Percentiles rank a stretch among this genome's conserved stretches.
These are phyloP conservation scores for Lucilia cuprina DNA, from an alignment of 1,140 invertebrate species.

Conservation along the genomic window DNA sequence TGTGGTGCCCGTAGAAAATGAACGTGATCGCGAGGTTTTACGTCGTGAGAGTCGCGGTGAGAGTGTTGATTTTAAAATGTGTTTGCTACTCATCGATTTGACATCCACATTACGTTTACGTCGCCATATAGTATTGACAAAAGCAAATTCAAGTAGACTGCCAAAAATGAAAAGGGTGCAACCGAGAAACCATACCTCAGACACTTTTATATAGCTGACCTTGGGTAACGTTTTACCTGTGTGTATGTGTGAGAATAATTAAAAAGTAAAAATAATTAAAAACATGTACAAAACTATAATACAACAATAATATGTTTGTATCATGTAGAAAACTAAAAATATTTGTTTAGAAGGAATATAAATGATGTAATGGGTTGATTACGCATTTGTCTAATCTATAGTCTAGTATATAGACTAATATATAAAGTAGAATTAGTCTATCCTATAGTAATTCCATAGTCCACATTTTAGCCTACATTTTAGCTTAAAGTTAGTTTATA, in stretches of 20 bases:
- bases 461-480: no score
- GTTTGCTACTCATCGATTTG: slow-evolving; percentile 83
- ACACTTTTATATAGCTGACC: slow-evolving; percentile 90
- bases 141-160: slow-evolving; percentile 87
- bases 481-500: no score
- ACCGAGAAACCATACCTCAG: slow-evolving; percentile 88
- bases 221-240: slow-evolving; percentile 81
- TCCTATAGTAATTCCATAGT: no score
- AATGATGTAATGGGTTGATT: no score
- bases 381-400: no score
- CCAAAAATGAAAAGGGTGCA: slow-evolving; percentile 86
- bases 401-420: no score
- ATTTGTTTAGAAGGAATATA: not conserved
- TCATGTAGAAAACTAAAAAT: no score
- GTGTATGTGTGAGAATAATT: not conserved
- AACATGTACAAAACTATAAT: no score
- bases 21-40: slow-evolving; percentile 71
- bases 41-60: slow-evolving; percentile 77
- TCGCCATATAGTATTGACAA: slow-evolving; percentile 87
- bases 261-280: not conserved
- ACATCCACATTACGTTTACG: slow-evolving; percentile 81
- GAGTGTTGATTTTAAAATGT: slow-evolving; percentile 82
- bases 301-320: no score
- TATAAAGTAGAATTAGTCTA: no score
- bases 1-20: slow-evolving; percentile 68